These are phyloP conservation scores for Camponotus floridanus DNA, from an alignment of 1,140 invertebrate genomes.

Conservation along the genomic window DNA sequence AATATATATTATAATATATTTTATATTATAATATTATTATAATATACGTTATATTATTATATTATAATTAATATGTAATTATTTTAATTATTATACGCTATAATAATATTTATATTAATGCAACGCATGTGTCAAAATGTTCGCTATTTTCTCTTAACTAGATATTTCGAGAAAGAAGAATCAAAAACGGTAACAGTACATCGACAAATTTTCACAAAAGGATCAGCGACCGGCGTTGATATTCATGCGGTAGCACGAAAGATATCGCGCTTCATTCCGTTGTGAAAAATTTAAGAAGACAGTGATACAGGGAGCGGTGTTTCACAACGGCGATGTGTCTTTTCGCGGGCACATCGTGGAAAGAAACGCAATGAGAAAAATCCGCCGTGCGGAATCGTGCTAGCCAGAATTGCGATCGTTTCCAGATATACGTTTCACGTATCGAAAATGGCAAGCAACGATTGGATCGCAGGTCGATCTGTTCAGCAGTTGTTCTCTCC, in stretches of 20 bases:
- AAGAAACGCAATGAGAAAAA: constrained; percentile 47
- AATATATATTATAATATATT: constrained; percentile 7
- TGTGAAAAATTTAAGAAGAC: constrained; percentile 49
- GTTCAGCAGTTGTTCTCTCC: background rate
- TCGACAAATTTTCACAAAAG: constrained; percentile 11
- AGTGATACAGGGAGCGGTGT: constrained; percentile 34
- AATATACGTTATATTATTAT: background rate
- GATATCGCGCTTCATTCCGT: constrained; percentile 41
- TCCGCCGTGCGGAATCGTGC: constrained; percentile 26
- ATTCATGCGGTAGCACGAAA: constrained; percentile 25
- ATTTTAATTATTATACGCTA: constrained; percentile 3
- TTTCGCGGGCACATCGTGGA: constrained; percentile 41
- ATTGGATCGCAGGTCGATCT: constrained; percentile 42
- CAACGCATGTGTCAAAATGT: background rate
- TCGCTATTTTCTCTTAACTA: background rate
- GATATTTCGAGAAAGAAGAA: background rate
- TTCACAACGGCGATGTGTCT: constrained; percentile 43
- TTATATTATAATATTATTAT: background rate
- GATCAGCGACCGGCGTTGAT: constrained; percentile 1
- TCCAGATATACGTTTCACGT: constrained; percentile 30
- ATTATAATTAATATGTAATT: background rate
- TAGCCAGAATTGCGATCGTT: background rate
- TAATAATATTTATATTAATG: background rate
- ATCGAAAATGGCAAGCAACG: constrained; percentile 33
- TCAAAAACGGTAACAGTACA: background rate